These are phyloP conservation scores for Lordiphosa mommai DNA, from an alignment of 1,140 invertebrate genomes.

Conservation along the genomic window DNA sequence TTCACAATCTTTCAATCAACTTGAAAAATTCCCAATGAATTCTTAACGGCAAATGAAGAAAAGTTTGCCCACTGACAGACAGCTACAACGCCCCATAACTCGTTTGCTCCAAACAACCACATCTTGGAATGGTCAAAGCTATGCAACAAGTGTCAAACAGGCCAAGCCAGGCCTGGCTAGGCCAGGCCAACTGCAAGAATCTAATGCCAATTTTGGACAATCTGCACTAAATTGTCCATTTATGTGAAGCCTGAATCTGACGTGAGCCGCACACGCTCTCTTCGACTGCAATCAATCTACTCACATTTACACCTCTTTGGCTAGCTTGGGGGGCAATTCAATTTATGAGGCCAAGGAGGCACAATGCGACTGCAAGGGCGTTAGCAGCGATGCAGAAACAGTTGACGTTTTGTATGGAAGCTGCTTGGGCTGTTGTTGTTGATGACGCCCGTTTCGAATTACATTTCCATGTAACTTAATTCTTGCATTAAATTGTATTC, in stretches of 20 bases:
- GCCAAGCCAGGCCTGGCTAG: background rate
- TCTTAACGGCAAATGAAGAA: conserved; percentile 55
- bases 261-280: conserved; percentile 31
- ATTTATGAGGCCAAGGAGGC: conserved; percentile 73
- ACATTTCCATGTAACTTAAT: conserved; percentile 73
- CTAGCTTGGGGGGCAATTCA: conserved; percentile 6
- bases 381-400: conserved; percentile 68
- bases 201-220: conserved; percentile 64
- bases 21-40: conserved; percentile 3
- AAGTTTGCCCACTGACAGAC: conserved; percentile 34
- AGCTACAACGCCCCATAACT: conserved; percentile 40
- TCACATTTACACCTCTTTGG: conserved; percentile 56
- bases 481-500: conserved; percentile 74
- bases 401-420: conserved; percentile 49
- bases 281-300: conserved; percentile 65
- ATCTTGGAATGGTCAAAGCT: conserved; percentile 62
- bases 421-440: conserved; percentile 16
- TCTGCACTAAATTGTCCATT: conserved; percentile 74
- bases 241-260: conserved; percentile 51
- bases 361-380: conserved; percentile 58
- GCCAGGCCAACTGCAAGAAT: conserved; percentile 38
- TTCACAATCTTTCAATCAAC: conserved; percentile 2
- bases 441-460: conserved; percentile 46
- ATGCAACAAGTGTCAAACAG: conserved; percentile 36
- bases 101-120: conserved; percentile 42